These are phyloP conservation scores for Steromphala cineraria DNA, from an alignment of 2,888 invertebrate genomes.

Conservation along the genomic window DNA sequence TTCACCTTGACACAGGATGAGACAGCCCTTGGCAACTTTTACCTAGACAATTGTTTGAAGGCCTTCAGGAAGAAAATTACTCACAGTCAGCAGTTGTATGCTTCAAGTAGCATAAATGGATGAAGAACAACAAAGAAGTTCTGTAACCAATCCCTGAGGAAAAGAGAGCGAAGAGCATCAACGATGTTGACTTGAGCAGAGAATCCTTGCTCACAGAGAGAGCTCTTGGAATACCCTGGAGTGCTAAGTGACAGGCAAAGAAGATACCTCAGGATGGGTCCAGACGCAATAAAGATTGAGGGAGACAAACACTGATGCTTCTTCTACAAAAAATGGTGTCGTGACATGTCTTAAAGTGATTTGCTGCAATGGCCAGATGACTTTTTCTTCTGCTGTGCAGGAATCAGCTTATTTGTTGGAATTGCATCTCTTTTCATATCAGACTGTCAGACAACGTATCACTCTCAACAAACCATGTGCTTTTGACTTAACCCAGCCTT, in stretches of 20 bases:
- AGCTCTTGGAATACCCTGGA: constrained; percentile 37
- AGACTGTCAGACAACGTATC: no score
- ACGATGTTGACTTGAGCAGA: constrained; percentile 8
- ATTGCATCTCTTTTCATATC: no score
- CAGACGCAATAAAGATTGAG: neutral
- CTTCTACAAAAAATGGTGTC: neutral
- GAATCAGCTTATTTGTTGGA: no score
- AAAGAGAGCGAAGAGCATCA: no score
- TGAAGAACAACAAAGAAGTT: constrained; percentile 31
- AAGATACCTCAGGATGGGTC: neutral
- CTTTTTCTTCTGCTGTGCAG: no score
- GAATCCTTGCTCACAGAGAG: constrained; percentile 27
- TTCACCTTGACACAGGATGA: no score
- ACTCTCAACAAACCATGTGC: no score
- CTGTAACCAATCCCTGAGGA: no score
- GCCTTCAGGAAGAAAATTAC: neutral
- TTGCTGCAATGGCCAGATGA: neutral
- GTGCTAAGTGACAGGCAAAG: neutral
- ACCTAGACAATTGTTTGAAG: constrained; percentile 29
- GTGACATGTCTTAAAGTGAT: neutral
- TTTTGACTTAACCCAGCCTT: no score
- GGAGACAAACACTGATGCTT: neutral
- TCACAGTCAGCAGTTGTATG: neutral
- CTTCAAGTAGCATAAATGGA: no score
- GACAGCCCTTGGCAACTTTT: no score